A percentile compares a stretch with the other conserved stretches of the same genome.
These are phyloP conservation scores for Sterna hirundo DNA, from an alignment of 2,113 vertebrate genomes.

Conservation along the genomic window DNA sequence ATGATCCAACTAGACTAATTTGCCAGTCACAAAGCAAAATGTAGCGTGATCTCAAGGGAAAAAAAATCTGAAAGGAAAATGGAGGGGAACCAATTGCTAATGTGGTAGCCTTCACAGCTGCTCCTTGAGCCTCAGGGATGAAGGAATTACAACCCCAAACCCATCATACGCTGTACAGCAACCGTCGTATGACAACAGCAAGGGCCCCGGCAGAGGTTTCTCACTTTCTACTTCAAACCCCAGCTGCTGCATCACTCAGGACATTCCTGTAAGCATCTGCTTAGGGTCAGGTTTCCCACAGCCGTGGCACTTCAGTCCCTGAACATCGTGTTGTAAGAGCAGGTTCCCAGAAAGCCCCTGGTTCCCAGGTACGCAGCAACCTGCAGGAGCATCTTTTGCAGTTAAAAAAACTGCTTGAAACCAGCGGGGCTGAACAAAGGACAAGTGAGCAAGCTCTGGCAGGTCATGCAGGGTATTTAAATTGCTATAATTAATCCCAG, in stretches of 20 bases:
- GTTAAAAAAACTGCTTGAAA: neutral
- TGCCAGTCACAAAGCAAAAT: neutral
- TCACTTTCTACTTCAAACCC: neutral
- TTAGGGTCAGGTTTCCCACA: neutral
- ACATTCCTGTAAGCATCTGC: neutral
- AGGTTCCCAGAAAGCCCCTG: neutral
- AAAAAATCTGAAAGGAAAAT: neutral
- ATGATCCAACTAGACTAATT: neutral
- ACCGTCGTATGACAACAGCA: neutral
- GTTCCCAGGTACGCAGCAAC: neutral
- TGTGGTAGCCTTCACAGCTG: neutral
- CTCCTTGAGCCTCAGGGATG: neutral
- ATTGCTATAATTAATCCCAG: neutral
- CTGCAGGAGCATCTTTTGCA: neutral
- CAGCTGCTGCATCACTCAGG: neutral
- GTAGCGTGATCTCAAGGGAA: neutral
- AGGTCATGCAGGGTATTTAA: neutral
- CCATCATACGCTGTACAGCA: neutral
- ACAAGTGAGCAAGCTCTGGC: neutral
- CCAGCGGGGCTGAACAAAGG: neutral
- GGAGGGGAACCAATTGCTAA: neutral
- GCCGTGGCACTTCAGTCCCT: neutral
- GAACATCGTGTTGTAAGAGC: accelerated
- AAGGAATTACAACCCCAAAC: neutral
- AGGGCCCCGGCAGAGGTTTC: neutral